Percentiles rank a stretch among this genome's conserved stretches.
Evolutionary conservation across 2,113 vertebrate genomes (phyloP).

Genomic region (Vulpes lagopus): DNA sequence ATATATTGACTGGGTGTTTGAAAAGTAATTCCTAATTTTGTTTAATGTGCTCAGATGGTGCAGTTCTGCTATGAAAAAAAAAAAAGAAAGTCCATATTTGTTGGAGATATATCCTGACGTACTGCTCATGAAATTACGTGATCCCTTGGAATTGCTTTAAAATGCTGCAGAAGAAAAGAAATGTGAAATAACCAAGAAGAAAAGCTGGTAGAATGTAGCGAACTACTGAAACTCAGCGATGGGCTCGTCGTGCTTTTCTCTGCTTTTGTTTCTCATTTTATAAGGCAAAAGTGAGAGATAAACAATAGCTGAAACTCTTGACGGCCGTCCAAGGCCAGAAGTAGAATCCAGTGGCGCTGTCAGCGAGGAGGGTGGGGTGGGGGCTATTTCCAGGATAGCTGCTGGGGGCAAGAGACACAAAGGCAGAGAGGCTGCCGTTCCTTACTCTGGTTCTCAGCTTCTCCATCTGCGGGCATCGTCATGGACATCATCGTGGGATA

Average conservation of each 20-base stretch:
- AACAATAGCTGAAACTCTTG: background rate
- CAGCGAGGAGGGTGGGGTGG: background rate
- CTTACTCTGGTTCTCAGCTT: background rate
- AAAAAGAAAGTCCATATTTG: background rate
- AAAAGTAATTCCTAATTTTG: background rate
- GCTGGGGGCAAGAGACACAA: background rate
- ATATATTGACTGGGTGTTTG: background rate
- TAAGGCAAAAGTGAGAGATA: background rate
- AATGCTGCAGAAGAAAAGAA: background rate
- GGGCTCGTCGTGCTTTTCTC: background rate
- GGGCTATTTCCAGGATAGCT: background rate
- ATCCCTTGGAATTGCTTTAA: background rate
- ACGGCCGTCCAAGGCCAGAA: background rate
- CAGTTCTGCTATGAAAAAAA: background rate
- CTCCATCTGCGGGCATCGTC: background rate
- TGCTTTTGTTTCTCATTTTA: background rate
- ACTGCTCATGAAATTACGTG: background rate
- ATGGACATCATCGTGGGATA: too few relatives aligned
- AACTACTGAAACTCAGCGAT: background rate
- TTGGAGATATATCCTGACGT: background rate
- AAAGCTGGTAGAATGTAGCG: background rate
- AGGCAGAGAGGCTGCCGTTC: background rate
- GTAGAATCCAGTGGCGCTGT: background rate
- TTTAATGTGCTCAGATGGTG: background rate
- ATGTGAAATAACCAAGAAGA: background rate